A percentile compares a stretch with the other conserved stretches of the same genome.
phyloP scores from a whole-genome alignment of 2,113 vertebrate genomes.

The Turnix velox region DNA sequence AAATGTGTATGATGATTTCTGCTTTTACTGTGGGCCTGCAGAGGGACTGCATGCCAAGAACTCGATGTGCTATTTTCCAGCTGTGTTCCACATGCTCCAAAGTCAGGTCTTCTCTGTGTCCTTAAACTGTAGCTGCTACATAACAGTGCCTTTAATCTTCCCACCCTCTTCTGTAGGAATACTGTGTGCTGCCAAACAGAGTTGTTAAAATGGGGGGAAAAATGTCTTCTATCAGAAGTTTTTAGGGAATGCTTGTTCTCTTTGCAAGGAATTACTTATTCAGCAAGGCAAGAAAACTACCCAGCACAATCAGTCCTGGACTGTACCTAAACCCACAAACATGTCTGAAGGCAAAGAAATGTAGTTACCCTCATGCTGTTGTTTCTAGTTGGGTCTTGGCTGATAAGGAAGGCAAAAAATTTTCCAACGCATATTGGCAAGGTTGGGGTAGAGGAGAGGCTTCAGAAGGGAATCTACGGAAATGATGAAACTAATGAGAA shows the following conservation, averaged over 20 bases:
- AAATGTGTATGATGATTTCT: background rate
- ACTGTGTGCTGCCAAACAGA: background rate
- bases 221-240: background rate
- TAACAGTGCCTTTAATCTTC: background rate
- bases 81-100: background rate
- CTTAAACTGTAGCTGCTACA: background rate
- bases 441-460: rapidly evolving
- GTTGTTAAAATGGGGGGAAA: background rate
- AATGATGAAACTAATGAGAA: background rate
- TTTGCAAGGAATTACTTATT: background rate
- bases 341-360: rapidly evolving
- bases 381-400: no score
- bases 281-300: background rate
- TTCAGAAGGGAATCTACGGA: background rate
- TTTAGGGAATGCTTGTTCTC: background rate
- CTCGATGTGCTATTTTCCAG: background rate
- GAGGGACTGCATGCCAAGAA: background rate
- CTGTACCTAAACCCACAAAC: background rate
- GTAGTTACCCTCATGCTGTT: background rate
- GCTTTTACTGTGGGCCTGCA: background rate
- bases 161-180: background rate
- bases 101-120: background rate
- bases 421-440: background rate
- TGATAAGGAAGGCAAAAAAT: background rate
- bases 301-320: background rate